Base-by-base conservation (phyloP, 2,888 invertebrate genomes). In the Lottia gigantea region DNA sequence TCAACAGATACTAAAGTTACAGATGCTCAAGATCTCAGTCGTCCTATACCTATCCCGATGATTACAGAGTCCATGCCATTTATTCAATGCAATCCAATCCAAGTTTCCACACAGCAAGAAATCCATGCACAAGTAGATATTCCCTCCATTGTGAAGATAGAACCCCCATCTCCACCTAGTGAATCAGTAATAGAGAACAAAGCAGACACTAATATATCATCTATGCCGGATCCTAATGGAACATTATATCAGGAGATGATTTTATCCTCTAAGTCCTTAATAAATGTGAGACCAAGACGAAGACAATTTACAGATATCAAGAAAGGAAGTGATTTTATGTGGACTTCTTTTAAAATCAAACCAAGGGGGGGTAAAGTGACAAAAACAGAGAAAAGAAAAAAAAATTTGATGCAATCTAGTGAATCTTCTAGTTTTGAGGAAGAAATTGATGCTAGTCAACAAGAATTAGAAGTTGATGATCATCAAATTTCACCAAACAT, bases 231-330 rank as follows among this genome's bases (percentile, higher is more conserved):
- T 15, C 40, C 46, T 14, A 75, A 76, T 23, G 80, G 77, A 0
- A 76, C 79, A 14, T 73, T 83, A n/a, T 83, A 80, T 66, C 82
- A 83, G 46, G 82, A 83, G 68, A 81, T 83, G 82, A 77, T 83
- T 19, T 69, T 83, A 26, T 82, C 83, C 2, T 81, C 83, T 8
- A 80, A 78, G 46, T 77, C 81, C 1, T 71, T 83, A 46, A 80
- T 81, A 31, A 80, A 81, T 62, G 78, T 81, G 8, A 81, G 82
- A 65, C 82, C 83, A 1, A 69, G 83, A 25, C 76, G 77, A 25
- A 76, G 82, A 26, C 80, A 82, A 67, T 79, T 80, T 0, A 81
- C 79, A 7, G 79, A 84, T 62, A 75, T 84, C 15, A 84, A 83
- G 64, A 78, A 81, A 7, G 73, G 73, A 45, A 76, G 82, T 25